Evolutionary conservation across 2,113 vertebrate species (phyloP), one percentile per base, ranked within the genome.

Genomic region (Eolophus roseicapilla): DNA sequence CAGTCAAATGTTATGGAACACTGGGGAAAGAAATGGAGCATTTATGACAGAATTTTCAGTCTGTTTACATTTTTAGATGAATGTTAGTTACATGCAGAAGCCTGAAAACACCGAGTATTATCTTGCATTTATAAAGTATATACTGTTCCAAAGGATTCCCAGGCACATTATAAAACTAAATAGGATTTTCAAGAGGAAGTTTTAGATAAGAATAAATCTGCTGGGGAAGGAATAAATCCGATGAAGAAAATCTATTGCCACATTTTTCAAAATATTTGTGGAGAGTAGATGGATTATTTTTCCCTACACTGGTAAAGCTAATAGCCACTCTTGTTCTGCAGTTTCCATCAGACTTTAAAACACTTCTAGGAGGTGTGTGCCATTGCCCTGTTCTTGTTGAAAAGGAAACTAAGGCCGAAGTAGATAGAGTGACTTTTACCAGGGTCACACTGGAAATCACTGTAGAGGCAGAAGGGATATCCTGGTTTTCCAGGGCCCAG

Each of bases 121-220:
- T 82, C 50, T 37, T 68, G 81, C 81, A 71, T 95, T 95, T 93
- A 37, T 88, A n/a, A 76, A 76, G 27, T 62, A 37, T 28, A 57
- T 31, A 25, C 67, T 57, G 77, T 49, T 96, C 84, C 89, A 76
- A 79, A 91, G 77, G 81, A 75, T 87, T 92, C 96, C 93, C 93
- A 94, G 64, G 81, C 70, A 86, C 21, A 57, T 60, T 64, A 43
- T 96, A 93, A 96, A 95, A 79, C 74, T 91, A 87, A 95, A 93
- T 92, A 78, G 78, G 81, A 68, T 86, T 93, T 95, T 93, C 46
- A 70, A 79, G 77, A 86, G 60, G 17, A 75, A 71, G 35, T 91
- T 95, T 95, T 64, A 91, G 85, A 80, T 92, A 93, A 94, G 82
- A 88, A 79, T 80, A 86, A 92, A 92, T 62, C 93, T 95, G 33